Base-by-base conservation (phyloP, 2,113 vertebrate species). In the Heterotilapia buettikoferi region DNA sequence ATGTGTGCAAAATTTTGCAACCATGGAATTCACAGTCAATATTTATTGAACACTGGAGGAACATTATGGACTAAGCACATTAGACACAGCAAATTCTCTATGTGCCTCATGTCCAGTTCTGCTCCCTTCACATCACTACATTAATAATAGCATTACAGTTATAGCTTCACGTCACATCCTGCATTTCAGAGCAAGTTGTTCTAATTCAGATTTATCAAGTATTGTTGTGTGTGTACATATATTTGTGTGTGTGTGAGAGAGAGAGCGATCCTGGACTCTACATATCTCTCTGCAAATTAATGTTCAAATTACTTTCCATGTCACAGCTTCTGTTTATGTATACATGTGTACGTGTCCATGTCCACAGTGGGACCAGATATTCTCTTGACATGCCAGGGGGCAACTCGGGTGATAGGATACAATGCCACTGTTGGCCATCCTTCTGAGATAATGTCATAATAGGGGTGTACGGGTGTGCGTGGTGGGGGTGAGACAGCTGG, bases 371-470 rank as follows among this genome's bases (percentile, higher is more conserved):
- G 59, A 82, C 54, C 7, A 53, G 2, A 71, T 86, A 59, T 86
- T 63, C 79, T 86, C 81, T 88, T 84, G 90, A 93, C 88, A 92
- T 66, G 86, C 84, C 83, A 81, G 59, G 19, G 86, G 80, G 80
- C 82, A 36, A 78, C 89, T 82, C 18, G 50, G 85, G 89, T 91
- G 92, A 92, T 86, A 36, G 88, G 84, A 90, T 86, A 86, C 84
- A 79, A 83, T 86, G 84, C 88, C 26, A 81, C 91, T 83, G 84
- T 85, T 52, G 82, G 63, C 86, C 90, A 93, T 94, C 83, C 82
- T 92, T 94, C 89, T 86, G 90, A 85, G 86, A 92, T 94, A 94
- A 95, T 92, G 89, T 94, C 87, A 90, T 94, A 95, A 94, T 92
- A 90, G 61, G 11, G 61, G 18, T 13, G 82, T 52, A 53, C 1